Percentiles rank a stretch among this genome's conserved stretches.
These are phyloP conservation scores for Psettodes erumei DNA, from an alignment of 2,113 vertebrate genomes.

Conservation along the genomic window DNA sequence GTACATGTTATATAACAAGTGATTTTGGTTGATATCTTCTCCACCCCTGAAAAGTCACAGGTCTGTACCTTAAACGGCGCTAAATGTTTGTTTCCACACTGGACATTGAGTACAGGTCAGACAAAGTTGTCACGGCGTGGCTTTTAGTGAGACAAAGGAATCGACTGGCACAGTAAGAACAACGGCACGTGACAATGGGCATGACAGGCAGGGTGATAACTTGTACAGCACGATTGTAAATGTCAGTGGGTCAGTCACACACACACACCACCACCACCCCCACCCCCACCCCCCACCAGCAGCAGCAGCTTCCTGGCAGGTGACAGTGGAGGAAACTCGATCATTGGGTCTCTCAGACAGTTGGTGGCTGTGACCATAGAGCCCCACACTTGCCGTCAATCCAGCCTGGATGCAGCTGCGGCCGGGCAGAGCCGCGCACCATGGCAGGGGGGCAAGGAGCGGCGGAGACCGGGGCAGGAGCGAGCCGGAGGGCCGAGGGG, in stretches of 20 bases:
- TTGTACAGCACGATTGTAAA: conserved; percentile 52
- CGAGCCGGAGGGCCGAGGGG: neutral
- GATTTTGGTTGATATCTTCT: conserved; percentile 3
- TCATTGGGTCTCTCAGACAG: conserved; percentile 34
- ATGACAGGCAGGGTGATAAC: conserved; percentile 27
- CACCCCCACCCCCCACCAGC: conserved; percentile 22
- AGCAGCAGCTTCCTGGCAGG: conserved; percentile 53
- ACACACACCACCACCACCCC: neutral
- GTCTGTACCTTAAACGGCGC: neutral
- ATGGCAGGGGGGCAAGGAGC: conserved; percentile 63
- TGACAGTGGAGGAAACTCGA: conserved; percentile 63
- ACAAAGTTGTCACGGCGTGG: neutral
- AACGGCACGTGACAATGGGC: conserved; percentile 29
- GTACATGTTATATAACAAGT: neutral
- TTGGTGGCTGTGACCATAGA: conserved; percentile 3
- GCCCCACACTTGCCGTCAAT: neutral
- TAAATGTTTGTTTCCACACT: neutral
- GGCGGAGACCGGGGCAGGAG: neutral
- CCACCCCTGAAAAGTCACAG: neutral
- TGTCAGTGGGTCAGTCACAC: conserved; percentile 66
- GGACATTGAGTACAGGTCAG: neutral
- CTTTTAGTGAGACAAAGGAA: conserved; percentile 13
- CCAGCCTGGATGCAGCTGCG: conserved; percentile 34
- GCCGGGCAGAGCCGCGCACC: conserved; percentile 8
- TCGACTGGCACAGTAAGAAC: neutral